Percentiles rank a stretch among this genome's conserved stretches.
These are phyloP conservation scores for Peromyscus melanophrys DNA, from an alignment of 2,797 vertebrate genomes.

Conservation along the genomic window DNA sequence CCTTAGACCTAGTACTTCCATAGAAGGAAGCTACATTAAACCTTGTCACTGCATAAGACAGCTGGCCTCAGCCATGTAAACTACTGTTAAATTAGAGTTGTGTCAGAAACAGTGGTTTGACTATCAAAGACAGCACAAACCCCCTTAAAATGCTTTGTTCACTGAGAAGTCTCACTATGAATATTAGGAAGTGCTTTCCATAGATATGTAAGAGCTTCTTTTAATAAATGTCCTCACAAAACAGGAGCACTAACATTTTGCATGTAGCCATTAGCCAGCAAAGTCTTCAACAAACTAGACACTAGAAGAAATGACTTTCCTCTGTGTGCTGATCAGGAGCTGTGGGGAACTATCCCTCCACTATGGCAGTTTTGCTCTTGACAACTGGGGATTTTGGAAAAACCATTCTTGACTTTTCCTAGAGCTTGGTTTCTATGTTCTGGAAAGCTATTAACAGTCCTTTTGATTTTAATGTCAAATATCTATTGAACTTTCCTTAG, in stretches of 20 bases:
- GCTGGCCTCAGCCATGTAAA: neutral
- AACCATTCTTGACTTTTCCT: neutral
- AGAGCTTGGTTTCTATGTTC: neutral
- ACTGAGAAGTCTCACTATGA: neutral
- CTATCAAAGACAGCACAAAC: neutral
- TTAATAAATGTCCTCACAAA: neutral
- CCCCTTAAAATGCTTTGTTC: neutral
- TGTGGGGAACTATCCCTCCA: neutral
- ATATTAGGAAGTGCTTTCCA: neutral
- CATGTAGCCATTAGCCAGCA: neutral
- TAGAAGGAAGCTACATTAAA: neutral
- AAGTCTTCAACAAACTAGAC: neutral
- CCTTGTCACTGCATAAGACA: neutral
- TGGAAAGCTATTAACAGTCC: neutral
- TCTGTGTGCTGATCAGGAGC: neutral
- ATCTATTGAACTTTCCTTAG: constrained; percentile 2
- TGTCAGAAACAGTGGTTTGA: neutral
- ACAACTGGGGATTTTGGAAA: neutral
- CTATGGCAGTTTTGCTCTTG: neutral
- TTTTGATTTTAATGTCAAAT: constrained; percentile 50
- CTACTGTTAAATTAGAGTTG: neutral
- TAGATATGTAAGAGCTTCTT: neutral
- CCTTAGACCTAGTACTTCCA: neutral
- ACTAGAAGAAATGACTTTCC: neutral
- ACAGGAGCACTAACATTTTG: neutral